Evolutionary conservation across 2,797 vertebrate genomes (phyloP), one percentile per base, ranked within the genome.

Genomic region (Coranthus polyacanthus): DNA sequence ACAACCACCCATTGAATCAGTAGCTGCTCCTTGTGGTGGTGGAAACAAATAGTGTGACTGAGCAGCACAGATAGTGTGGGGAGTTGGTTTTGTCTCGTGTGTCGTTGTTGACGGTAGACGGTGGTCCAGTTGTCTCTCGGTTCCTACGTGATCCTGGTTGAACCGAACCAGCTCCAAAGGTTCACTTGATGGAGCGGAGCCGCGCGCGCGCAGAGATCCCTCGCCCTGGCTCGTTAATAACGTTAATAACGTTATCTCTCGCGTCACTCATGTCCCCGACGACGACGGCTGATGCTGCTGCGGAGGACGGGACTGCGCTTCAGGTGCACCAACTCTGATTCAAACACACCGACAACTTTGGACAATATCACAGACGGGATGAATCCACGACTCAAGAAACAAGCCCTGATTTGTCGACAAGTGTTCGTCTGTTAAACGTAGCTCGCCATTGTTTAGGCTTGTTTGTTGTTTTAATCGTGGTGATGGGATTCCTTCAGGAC

Each of bases 231-330:
- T 47, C 13, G 70, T 78, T 85, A 85, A 84, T 86, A 89, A 75
- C 86, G 89, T 76, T 91, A 88, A 87, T 84, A 89, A 87, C 86
- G 88, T 87, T 88, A 82, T 86, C 86, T 88, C 84, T 88, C 82
- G 83, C 91, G 88, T 90, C 88, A 87, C 84, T 88, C 85, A 51
- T 26, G 84, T 78, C 72, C 81, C 60, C 72, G 37, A 22, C 79
- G 2, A 67, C 78, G 29, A 67, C 78, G 15, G 65, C 57, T 26
- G 72, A 66, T 24, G 64, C 75, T 24, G 59, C 56, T 20, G 46
- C 58, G n/a, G 68, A 44, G 49, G 70, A 76, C 84, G 22, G 75
- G 64, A 72, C 85, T 71, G 78, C 69, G 78, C 77, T 69, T 72
- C 86, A 89, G 90, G 90, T 88, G 84, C 86, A 72, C 82, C 74